Conservation (phyloP, 2,113 vertebrate species). For the Tamias sibiricus region DNA sequence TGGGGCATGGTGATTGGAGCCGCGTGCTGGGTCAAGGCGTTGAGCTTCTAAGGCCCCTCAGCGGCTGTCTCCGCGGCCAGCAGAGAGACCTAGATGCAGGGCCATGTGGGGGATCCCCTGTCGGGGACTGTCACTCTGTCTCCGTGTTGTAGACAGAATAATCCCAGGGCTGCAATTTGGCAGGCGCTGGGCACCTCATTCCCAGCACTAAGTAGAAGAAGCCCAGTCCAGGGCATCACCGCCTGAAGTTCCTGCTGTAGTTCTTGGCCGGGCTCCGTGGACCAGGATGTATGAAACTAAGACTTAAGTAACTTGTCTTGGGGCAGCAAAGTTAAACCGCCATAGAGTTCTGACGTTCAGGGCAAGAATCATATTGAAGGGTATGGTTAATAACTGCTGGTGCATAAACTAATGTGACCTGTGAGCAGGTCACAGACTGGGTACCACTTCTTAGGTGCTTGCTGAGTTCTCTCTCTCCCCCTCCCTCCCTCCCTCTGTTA, state of each 20-base stretch:
- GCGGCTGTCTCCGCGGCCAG: rapidly evolving
- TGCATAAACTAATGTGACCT: neutral
- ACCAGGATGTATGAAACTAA: no score
- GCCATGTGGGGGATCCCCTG: neutral
- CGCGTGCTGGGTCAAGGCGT: no score
- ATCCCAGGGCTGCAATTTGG: neutral
- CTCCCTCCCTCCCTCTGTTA: no score
- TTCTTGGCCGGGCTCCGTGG: neutral
- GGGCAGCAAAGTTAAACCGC: neutral
- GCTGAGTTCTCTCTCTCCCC: neutral
- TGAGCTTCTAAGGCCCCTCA: neutral
- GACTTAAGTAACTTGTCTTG: neutral
- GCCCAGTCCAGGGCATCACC: neutral
- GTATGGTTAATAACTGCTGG: neutral
- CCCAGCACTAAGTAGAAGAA: neutral
- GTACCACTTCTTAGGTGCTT: neutral
- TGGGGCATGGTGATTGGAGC: neutral
- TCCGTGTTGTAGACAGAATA: neutral
- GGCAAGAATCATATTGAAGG: neutral
- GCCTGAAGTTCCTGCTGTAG: neutral
- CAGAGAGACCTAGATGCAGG: neutral
- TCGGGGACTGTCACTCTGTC: no score
- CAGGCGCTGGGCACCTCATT: neutral
- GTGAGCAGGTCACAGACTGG: neutral
- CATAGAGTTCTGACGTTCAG: neutral